Percentiles rank a stretch among this genome's conserved stretches.
Conservation (phyloP, 2,888 invertebrate genomes). For the Drosophila maculinotata region DNA sequence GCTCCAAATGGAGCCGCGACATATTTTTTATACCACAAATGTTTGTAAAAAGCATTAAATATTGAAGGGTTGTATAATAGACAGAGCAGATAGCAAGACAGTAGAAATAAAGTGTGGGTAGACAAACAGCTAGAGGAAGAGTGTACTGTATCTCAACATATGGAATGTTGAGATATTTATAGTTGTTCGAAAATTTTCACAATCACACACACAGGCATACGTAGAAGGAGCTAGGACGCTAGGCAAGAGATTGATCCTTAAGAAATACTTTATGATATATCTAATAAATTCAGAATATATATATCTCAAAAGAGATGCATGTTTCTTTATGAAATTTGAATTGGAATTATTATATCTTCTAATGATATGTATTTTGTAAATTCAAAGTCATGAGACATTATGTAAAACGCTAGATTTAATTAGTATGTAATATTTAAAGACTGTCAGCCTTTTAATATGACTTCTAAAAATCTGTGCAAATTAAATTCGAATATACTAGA, state of each 20-base stretch:
- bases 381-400: too few species aligned
- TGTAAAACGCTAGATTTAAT: too few species aligned
- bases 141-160: slow-evolving; percentile 16
- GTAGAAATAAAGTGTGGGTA: slow-evolving; percentile 27
- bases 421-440: too few species aligned
- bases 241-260: slow-evolving; percentile 1
- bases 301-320: too few species aligned
- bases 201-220: slow-evolving; percentile 48
- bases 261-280: neutral
- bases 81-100: slow-evolving; percentile 45
- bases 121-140: slow-evolving; percentile 21
- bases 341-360: too few species aligned
- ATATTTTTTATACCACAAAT: slow-evolving; percentile 16
- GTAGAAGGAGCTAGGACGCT: slow-evolving; percentile 7
- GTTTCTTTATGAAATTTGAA: too few species aligned
- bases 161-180: slow-evolving; percentile 8
- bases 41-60: slow-evolving; percentile 63
- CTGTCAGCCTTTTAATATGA: too few species aligned
- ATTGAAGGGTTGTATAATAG: slow-evolving; percentile 37
- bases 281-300: too few species aligned
- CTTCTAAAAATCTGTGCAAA: too few species aligned
- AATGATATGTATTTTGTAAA: too few species aligned
- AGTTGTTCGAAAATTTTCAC: slow-evolving; percentile 51
- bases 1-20: slow-evolving; percentile 39
- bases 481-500: neutral